A percentile compares a stretch with the other conserved stretches of the same genome.
phyloP scores from a whole-genome alignment of 2,113 vertebrate genomes.

The Lanius collurio region DNA sequence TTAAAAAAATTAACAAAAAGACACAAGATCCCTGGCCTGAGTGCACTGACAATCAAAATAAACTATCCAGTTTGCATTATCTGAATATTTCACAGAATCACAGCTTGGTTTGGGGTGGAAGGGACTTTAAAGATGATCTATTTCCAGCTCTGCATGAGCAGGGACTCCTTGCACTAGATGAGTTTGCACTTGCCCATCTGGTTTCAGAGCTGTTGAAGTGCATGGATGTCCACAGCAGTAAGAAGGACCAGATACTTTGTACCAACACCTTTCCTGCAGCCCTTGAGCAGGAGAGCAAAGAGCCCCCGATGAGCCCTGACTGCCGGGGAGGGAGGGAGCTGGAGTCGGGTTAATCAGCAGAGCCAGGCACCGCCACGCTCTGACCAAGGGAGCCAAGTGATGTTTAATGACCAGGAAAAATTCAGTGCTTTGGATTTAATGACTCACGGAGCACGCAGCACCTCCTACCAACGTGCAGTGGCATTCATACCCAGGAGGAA shows the following conservation, averaged over 20 bases:
- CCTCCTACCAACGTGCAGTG: constrained; percentile 5
- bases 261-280: not conserved
- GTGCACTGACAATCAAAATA: not conserved
- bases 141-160: not conserved
- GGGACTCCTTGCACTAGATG: not conserved
- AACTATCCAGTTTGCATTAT: not conserved
- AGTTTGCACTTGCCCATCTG: not conserved
- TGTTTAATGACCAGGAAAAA: constrained; percentile 4
- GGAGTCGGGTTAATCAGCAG: not conserved
- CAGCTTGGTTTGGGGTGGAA: not conserved
- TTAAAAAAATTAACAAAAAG: not conserved
- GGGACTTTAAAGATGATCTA: not conserved
- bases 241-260: not conserved
- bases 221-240: not conserved
- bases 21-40: not conserved
- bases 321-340: not conserved
- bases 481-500: constrained; percentile 32
- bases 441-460: not conserved
- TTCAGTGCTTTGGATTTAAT: not conserved
- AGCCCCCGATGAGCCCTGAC: fast-evolving
- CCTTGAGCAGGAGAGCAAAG: not conserved
- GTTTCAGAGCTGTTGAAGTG: not conserved
- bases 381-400: not conserved
- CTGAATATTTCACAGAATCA: not conserved
- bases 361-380: not conserved